Conservation (phyloP, 2,888 invertebrate species). For the Seira musarum region DNA sequence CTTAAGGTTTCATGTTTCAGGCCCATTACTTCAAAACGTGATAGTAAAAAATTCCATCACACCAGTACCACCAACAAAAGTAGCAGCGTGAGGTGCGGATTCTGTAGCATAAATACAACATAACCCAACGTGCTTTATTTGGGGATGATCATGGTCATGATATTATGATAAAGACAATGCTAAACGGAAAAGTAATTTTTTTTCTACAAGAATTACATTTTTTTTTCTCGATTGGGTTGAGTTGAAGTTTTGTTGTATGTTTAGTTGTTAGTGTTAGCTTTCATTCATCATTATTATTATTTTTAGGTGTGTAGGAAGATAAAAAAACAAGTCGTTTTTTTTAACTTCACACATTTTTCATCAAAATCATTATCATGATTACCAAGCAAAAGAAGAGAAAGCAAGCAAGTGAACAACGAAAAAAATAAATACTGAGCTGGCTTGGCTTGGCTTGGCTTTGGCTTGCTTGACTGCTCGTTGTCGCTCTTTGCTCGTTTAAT, state of each 20-base stretch:
- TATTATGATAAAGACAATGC: conserved; percentile 24
- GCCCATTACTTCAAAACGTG: conserved; percentile 47
- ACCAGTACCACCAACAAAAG: too few species aligned
- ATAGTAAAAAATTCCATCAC: conserved; percentile 44
- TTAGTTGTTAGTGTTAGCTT: conserved; percentile 2
- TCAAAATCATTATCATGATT: conserved; percentile 60
- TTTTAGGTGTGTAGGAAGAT: neutral
- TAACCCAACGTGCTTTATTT: neutral
- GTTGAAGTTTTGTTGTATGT: neutral
- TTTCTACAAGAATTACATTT: neutral
- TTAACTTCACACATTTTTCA: conserved; percentile 41
- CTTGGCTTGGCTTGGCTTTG: too few species aligned
- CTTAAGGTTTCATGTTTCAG: conserved; percentile 58
- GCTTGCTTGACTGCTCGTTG: conserved; percentile 17
- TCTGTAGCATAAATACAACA: conserved; percentile 8
- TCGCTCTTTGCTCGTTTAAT: conserved; percentile 57
- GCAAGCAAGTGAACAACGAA: too few species aligned
- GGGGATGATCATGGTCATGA: conserved; percentile 6
- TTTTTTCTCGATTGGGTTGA: too few species aligned
- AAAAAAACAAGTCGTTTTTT: conserved; percentile 16
- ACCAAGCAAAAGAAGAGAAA: neutral
- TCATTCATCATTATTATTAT: conserved; percentile 18
- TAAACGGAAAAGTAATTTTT: neutral
- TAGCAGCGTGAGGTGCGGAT: conserved; percentile 48
- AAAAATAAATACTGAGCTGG: too few species aligned